Evolutionary conservation across 2,113 vertebrate species (phyloP).

Genomic region (Microtus pennsylvanicus): DNA sequence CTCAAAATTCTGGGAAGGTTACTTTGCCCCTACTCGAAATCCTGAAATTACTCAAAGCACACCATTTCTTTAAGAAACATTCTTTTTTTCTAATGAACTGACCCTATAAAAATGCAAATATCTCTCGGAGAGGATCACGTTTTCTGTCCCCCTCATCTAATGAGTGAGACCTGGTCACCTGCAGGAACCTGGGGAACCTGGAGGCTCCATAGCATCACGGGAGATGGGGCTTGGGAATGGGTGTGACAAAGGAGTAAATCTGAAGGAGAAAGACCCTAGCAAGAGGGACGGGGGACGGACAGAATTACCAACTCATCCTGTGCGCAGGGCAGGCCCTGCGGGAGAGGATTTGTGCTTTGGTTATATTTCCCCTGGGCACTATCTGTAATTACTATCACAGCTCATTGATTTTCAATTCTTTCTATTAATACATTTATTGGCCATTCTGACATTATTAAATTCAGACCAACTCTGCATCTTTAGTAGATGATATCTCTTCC

Average conservation of each 20-base stretch:
- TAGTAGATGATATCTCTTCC: constrained; percentile 38
- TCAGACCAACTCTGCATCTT: constrained; percentile 63
- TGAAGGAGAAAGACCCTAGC: constrained; percentile 26
- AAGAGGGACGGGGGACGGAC: neutral
- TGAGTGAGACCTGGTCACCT: neutral
- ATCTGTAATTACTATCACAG: constrained; percentile 81
- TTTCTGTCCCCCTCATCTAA: constrained; percentile 36
- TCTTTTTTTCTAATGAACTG: constrained; percentile 57
- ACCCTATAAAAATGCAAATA: constrained; percentile 71
- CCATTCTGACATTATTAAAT: constrained; percentile 74
- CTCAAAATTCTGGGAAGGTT: constrained; percentile 43
- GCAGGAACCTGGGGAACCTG: neutral
- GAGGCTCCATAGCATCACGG: neutral
- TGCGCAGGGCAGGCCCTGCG: constrained; percentile 64
- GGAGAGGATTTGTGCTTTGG: constrained; percentile 62
- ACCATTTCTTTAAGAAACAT: constrained; percentile 54
- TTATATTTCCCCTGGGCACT: constrained; percentile 75
- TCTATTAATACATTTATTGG: constrained; percentile 79
- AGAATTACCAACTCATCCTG: constrained; percentile 52
- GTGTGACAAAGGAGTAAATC: neutral
- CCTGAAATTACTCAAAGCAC: constrained; percentile 39
- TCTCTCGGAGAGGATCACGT: neutral
- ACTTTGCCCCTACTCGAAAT: constrained; percentile 51
- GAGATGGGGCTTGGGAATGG: neutral
- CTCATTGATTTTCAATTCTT: constrained; percentile 82